Conservation (phyloP, 2,113 vertebrate species). For the Zosterops borbonicus region DNA sequence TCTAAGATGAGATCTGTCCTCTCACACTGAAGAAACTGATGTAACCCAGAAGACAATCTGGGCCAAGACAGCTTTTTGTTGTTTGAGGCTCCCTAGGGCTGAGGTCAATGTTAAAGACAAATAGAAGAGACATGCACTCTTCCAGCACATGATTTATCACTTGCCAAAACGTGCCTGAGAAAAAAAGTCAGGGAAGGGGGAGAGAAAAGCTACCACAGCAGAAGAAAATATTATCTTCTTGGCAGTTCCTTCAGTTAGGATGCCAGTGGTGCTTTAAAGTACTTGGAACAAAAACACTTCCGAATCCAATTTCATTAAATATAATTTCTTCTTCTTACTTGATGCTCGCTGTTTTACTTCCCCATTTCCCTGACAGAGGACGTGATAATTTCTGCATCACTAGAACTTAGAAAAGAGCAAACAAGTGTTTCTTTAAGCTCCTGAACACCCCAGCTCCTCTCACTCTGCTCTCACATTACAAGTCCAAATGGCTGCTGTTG, state of each 20-base stretch:
- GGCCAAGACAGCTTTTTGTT: background rate
- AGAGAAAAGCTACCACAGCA: background rate
- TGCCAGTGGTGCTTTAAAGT: background rate
- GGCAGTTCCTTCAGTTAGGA: background rate
- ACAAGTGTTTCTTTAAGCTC: background rate
- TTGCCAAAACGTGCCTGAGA: background rate
- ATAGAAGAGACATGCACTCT: background rate
- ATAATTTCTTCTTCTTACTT: constrained; percentile 16
- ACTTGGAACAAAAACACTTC: background rate
- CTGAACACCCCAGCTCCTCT: background rate
- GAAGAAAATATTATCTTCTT: background rate
- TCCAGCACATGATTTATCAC: constrained; percentile 37
- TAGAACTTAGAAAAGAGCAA: background rate
- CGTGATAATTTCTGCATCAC: background rate
- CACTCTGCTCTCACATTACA: rapidly evolving
- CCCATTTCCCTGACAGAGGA: background rate
- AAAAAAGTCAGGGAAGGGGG: background rate
- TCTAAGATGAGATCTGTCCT: background rate
- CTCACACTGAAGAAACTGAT: background rate
- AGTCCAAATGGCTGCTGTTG: rapidly evolving
- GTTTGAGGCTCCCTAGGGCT: background rate
- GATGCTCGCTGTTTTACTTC: background rate
- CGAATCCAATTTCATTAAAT: background rate
- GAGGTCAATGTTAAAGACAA: constrained; percentile 54
- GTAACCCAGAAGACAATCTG: background rate